Conservation (phyloP, 2,113 vertebrate species). For the Edolisoma coerulescens region DNA sequence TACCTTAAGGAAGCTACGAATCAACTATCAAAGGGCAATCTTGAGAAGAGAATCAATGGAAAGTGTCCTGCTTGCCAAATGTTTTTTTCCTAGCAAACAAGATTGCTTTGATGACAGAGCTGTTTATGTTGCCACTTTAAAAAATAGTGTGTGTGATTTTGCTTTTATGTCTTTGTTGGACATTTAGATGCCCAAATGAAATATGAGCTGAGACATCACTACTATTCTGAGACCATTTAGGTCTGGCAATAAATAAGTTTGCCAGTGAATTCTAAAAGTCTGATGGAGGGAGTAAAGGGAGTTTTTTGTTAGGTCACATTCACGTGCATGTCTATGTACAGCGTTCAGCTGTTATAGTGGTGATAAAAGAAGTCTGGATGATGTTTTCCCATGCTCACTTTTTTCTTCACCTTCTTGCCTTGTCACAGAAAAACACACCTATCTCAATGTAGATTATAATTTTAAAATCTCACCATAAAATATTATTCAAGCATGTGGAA, state of each 20-base stretch:
- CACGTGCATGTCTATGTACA: background rate
- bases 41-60: background rate
- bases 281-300: background rate
- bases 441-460: background rate
- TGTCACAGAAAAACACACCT: background rate
- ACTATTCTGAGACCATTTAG: background rate
- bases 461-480: background rate
- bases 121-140: background rate
- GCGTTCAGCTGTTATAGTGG: background rate
- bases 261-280: background rate
- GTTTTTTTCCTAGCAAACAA: conserved; percentile 27
- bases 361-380: background rate
- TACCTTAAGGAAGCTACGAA: background rate
- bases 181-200: background rate
- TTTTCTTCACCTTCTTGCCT: background rate
- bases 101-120: background rate
- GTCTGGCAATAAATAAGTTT: background rate
- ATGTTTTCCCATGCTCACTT: background rate
- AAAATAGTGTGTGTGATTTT: background rate
- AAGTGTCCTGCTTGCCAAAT: background rate
- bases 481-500: background rate
- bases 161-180: background rate
- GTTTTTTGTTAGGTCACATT: background rate
- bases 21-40: background rate
- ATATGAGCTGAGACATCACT: background rate